phyloP scores from a whole-genome alignment of 1,140 invertebrate species.

The Heliconius melpomene region DNA sequence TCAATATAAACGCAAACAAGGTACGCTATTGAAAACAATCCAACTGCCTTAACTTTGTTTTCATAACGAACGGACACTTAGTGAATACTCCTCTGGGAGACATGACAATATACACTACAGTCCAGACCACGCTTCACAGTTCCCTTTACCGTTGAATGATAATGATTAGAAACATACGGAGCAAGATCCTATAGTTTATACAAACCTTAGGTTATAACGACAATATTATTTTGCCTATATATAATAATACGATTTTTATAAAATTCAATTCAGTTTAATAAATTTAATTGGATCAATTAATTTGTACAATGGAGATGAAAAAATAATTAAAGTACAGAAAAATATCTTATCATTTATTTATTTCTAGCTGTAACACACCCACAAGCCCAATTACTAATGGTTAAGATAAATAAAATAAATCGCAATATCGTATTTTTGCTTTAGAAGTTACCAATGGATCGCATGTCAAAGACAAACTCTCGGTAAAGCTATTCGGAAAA shows the following conservation, averaged over 20 bases:
- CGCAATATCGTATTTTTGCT: slow-evolving; percentile 20
- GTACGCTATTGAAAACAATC: slow-evolving; percentile 32
- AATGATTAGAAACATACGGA: slow-evolving; percentile 26
- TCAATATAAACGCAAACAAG: slow-evolving; percentile 16
- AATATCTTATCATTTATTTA: not conserved
- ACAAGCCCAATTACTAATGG: not conserved
- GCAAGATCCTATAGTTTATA: not conserved
- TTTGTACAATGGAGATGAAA: not conserved
- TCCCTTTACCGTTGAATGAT: slow-evolving; percentile 27
- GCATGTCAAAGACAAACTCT: slow-evolving; percentile 28
- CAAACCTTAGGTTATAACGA: too few relatives aligned
- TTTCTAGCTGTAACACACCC: not conserved
- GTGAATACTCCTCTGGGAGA: slow-evolving; percentile 29
- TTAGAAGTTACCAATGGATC: slow-evolving; percentile 15
- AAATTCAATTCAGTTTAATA: too few relatives aligned
- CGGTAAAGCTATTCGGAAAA: slow-evolving; percentile 19
- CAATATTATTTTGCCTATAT: too few relatives aligned
- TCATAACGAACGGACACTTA: slow-evolving; percentile 35
- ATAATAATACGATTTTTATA: too few relatives aligned
- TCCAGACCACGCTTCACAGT: slow-evolving; percentile 23
- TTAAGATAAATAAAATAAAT: slow-evolving; percentile 7
- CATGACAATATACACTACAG: slow-evolving; percentile 36
- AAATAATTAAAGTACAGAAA: not conserved
- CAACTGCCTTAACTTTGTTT: slow-evolving; percentile 29
- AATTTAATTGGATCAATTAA: not conserved